Percentiles rank a stretch among this genome's conserved stretches.
phyloP scores from a whole-genome alignment of 2,797 vertebrate species.

The Moxostoma hubbsi region DNA sequence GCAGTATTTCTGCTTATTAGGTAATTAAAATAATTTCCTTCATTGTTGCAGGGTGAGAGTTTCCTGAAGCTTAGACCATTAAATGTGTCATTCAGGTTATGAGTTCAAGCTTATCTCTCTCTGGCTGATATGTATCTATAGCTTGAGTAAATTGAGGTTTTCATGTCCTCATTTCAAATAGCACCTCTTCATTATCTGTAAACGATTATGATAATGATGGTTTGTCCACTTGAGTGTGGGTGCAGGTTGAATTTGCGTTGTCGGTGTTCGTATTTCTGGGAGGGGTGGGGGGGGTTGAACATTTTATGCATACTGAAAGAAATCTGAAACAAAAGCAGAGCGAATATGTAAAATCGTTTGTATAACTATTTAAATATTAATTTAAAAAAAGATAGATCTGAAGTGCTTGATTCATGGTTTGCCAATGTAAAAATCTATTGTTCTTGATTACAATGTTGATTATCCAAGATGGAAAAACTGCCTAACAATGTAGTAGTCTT shows the following conservation, averaged over 20 bases:
- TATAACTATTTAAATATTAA: neutral
- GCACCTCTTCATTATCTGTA: constrained; percentile 8
- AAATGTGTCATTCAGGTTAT: neutral
- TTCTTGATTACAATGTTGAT: no score
- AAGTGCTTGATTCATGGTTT: neutral
- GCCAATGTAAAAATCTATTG: neutral
- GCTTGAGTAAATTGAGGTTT: neutral
- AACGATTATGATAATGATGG: constrained; percentile 20
- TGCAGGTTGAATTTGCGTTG: neutral
- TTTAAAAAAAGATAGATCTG: neutral
- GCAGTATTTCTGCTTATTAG: constrained; percentile 4
- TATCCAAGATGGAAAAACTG: no score
- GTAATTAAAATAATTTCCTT: neutral
- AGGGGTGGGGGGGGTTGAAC: no score
- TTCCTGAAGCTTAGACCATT: constrained; percentile 6
- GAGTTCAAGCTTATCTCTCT: neutral
- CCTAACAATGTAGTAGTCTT: no score
- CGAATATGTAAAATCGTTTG: neutral
- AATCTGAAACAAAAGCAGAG: no score
- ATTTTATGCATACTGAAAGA: no score
- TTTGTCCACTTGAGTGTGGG: constrained; percentile 33
- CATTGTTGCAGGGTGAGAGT: constrained; percentile 12
- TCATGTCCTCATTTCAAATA: constrained; percentile 12
- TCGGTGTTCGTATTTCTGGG: no score
- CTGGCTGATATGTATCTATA: constrained; percentile 8